Percentiles rank a stretch among this genome's conserved stretches.
These are phyloP conservation scores for Phylloscopus collybita DNA, from an alignment of 2,797 vertebrate genomes.

Conservation along the genomic window DNA sequence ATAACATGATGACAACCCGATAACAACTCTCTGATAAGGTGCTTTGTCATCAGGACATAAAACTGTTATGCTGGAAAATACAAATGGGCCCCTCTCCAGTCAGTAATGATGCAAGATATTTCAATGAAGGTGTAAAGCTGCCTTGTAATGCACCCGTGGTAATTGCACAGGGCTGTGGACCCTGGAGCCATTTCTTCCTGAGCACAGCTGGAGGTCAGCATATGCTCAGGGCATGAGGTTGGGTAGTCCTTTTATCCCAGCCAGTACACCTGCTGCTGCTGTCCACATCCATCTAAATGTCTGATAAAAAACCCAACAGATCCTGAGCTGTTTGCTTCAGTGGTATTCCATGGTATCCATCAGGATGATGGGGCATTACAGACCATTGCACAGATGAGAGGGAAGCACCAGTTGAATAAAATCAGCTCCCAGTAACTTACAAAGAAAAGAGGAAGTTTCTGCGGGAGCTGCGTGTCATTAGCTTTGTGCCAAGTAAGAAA, in stretches of 20 bases:
- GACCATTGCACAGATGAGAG: constrained; percentile 25
- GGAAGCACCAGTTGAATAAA: constrained; percentile 11
- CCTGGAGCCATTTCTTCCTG: constrained; percentile 23
- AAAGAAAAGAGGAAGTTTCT: neutral
- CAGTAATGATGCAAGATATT: constrained; percentile 20
- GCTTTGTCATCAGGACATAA: constrained; percentile 54
- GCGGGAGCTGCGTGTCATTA: neutral
- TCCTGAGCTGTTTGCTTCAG: constrained; percentile 31
- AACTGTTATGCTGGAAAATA: neutral
- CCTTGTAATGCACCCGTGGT: constrained; percentile 24
- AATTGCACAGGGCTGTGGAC: neutral
- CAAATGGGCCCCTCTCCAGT: constrained; percentile 24
- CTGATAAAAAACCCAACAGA: neutral
- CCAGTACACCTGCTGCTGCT: neutral
- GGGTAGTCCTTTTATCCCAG: constrained; percentile 42
- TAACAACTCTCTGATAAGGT: constrained; percentile 62
- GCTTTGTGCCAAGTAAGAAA: neutral
- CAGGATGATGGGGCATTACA: constrained; percentile 22
- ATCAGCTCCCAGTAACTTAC: constrained; percentile 14
- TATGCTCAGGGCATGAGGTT: neutral
- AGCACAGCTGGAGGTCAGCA: constrained; percentile 25
- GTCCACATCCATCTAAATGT: constrained; percentile 4
- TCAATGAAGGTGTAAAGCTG: constrained; percentile 48
- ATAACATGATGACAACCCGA: constrained; percentile 45
- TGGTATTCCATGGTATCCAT: neutral